These are phyloP conservation scores for Psittacus erithacus DNA, from an alignment of 2,113 vertebrate genomes.

Conservation along the genomic window DNA sequence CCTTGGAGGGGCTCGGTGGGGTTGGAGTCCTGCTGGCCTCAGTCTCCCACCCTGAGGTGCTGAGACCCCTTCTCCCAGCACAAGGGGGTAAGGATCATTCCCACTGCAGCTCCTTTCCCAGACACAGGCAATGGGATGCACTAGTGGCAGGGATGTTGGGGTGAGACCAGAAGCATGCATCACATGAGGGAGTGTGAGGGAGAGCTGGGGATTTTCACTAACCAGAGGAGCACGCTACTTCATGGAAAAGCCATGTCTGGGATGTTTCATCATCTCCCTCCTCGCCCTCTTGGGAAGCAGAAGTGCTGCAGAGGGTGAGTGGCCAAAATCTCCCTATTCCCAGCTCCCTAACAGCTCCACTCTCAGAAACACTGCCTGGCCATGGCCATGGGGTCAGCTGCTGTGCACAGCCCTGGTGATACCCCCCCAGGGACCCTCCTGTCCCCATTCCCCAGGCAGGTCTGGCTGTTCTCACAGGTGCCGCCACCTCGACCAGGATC, in stretches of 20 bases:
- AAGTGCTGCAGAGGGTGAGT: background rate
- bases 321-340: background rate
- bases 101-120: rapidly evolving
- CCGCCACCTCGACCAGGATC: background rate
- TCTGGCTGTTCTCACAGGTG: background rate
- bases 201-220: background rate
- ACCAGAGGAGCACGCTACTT: background rate
- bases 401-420: background rate
- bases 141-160: background rate
- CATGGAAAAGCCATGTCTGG: background rate
- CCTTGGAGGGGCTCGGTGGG: rapidly evolving
- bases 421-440: background rate
- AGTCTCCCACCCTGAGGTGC: background rate
- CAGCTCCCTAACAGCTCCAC: rapidly evolving
- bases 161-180: rapidly evolving
- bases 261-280: background rate
- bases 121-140: rapidly evolving
- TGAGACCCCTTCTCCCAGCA: background rate
- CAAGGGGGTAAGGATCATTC: rapidly evolving
- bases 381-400: background rate
- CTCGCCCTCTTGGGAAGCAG: background rate
- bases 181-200: rapidly evolving
- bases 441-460: background rate
- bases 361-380: background rate
- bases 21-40: background rate